Percentiles rank a stretch among this genome's conserved stretches.
phyloP scores from a whole-genome alignment of 2,888 invertebrate genomes.

The Coenonympha arcania region DNA sequence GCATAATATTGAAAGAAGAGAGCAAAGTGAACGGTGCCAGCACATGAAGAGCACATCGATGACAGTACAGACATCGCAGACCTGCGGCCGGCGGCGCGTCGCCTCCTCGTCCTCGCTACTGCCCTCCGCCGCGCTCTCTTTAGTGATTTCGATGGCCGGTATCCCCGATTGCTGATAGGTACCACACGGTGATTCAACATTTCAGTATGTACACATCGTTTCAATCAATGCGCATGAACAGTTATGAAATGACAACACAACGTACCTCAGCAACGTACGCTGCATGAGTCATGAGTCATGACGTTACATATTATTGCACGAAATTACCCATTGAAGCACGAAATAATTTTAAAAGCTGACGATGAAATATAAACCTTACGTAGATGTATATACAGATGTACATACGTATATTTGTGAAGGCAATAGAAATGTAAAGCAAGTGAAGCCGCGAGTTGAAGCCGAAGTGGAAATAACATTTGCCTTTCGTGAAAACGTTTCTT shows the following conservation, averaged over 20 bases:
- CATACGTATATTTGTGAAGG: conserved; percentile 30
- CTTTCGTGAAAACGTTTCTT: conserved; percentile 49
- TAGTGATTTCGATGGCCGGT: conserved; percentile 83
- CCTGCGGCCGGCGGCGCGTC: conserved; percentile 67
- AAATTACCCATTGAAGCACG: conserved; percentile 30
- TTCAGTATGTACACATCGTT: conserved; percentile 44
- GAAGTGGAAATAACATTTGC: conserved; percentile 54
- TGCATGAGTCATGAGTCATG: conserved; percentile 23
- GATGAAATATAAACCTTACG: conserved; percentile 17
- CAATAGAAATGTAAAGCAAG: conserved; percentile 44
- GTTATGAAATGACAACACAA: conserved; percentile 33
- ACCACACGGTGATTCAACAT: conserved; percentile 68
- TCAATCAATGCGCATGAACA: conserved; percentile 42
- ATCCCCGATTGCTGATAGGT: conserved; percentile 71
- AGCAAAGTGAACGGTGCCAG: conserved; percentile 70
- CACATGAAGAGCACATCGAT: conserved; percentile 71
- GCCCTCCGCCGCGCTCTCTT: conserved; percentile 80
- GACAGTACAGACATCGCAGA: conserved; percentile 71
- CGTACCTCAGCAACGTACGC: no score
- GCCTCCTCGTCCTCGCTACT: conserved; percentile 77
- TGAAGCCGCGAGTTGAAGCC: conserved; percentile 53
- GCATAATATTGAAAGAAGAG: conserved; percentile 61
- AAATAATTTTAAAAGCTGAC: conserved; percentile 24
- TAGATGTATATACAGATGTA: conserved; percentile 31
- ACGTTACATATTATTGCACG: conserved; percentile 9